These are phyloP conservation scores for Ctenopoma kingsleyae DNA, from an alignment of 2,797 vertebrate genomes.

Conservation along the genomic window DNA sequence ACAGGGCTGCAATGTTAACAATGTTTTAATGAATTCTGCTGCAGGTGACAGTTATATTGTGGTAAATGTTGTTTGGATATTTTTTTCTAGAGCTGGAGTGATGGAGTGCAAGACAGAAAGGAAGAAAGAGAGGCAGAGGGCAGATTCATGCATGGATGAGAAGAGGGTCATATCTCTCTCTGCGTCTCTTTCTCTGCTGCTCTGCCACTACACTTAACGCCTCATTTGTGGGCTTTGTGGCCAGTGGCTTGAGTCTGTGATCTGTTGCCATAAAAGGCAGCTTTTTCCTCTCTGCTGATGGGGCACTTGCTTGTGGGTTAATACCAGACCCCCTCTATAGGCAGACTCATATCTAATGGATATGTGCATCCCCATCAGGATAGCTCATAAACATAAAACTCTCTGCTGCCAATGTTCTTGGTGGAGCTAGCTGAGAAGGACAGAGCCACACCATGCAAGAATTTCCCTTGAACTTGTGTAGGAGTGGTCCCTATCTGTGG, in stretches of 20 bases:
- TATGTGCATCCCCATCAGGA: slow-evolving; percentile 71
- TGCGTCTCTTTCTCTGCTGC: slow-evolving; percentile 61
- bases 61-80: slow-evolving; percentile 39
- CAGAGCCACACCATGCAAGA: slow-evolving; percentile 49
- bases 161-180: slow-evolving; percentile 68
- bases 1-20: slow-evolving; percentile 81
- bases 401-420: slow-evolving; percentile 56
- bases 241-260: slow-evolving; percentile 79
- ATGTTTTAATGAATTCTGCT: slow-evolving; percentile 89
- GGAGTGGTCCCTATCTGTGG: slow-evolving; percentile 61
- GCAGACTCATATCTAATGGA: slow-evolving; percentile 71
- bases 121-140: slow-evolving; percentile 48
- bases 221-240: slow-evolving; percentile 82
- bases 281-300: slow-evolving; percentile 76
- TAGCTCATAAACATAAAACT: slow-evolving; percentile 74
- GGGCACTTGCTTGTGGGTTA: slow-evolving; percentile 76
- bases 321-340: slow-evolving; percentile 66
- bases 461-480: slow-evolving; percentile 70
- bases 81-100: neutral
- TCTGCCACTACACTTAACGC: slow-evolving; percentile 76
- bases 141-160: slow-evolving; percentile 64
- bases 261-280: slow-evolving; percentile 78
- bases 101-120: slow-evolving; percentile 20
- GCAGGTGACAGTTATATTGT: slow-evolving; percentile 87
- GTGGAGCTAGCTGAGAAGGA: slow-evolving; percentile 54